Conservation (phyloP, 2,797 vertebrate genomes). For the Streptopelia turtur region DNA sequence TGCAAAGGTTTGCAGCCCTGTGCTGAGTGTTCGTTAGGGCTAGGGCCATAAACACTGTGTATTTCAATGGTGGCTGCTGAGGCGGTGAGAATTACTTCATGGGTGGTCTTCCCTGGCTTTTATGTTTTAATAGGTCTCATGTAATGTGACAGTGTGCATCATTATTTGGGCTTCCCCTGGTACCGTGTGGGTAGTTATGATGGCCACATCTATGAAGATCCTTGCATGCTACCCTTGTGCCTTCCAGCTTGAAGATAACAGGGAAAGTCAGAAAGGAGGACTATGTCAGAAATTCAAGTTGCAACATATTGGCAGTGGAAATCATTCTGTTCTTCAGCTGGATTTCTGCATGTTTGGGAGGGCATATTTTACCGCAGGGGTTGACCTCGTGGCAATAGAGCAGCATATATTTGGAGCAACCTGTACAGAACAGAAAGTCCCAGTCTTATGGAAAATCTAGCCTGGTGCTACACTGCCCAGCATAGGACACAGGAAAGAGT, state of each 20-base stretch:
- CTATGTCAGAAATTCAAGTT: neutral
- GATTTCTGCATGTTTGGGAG: neutral
- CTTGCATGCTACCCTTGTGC: neutral
- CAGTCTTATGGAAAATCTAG: neutral
- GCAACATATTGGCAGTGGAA: neutral
- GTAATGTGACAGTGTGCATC: neutral
- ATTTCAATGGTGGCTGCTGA: neutral
- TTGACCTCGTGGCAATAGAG: neutral
- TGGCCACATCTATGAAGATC: neutral
- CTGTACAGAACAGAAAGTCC: neutral
- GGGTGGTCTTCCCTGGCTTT: neutral
- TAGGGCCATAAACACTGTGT: neutral
- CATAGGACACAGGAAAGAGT: neutral
- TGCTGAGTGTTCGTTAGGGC: neutral
- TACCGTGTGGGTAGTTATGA: neutral
- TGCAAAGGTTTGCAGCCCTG: neutral
- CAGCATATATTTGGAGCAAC: neutral
- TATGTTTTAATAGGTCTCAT: neutral
- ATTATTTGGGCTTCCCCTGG: neutral
- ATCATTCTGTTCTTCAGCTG: neutral
- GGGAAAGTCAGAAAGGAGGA: neutral
- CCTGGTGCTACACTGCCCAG: neutral
- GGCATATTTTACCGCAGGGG: neutral
- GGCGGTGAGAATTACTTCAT: neutral
- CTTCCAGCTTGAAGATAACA: neutral